Conservation (phyloP, 1,140 invertebrate species). For the Macrotrachela quadricornifera region DNA sequence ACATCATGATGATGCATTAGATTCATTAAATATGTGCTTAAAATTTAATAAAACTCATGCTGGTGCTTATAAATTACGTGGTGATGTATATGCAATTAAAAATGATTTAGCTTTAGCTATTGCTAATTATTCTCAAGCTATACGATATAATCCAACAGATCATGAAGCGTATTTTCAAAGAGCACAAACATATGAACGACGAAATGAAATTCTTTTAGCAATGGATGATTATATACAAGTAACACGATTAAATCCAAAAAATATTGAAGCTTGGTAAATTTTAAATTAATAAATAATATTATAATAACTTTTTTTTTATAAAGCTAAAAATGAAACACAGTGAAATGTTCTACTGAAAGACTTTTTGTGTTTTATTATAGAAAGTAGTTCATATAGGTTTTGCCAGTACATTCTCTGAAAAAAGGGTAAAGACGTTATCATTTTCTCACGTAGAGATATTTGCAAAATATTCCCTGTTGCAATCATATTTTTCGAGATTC, state of each 20-base stretch:
- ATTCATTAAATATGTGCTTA: conserved; percentile 24
- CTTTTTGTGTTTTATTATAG: too few species aligned
- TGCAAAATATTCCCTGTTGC: too few species aligned
- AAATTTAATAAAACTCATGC: conserved; percentile 23
- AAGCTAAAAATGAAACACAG: too few species aligned
- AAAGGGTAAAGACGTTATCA: too few species aligned
- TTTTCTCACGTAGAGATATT: too few species aligned
- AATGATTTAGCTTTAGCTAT: conserved; percentile 25
- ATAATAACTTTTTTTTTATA: too few species aligned
- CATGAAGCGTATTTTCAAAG: conserved; percentile 25
- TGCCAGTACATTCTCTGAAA: too few species aligned
- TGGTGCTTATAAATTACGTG: conserved; percentile 26
- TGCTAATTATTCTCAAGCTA: conserved; percentile 25
- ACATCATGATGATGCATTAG: conserved; percentile 14
- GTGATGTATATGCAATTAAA: conserved; percentile 19
- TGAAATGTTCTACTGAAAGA: too few species aligned
- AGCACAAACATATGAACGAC: conserved; percentile 26
- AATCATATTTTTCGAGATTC: too few species aligned
- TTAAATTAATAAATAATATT: too few species aligned
- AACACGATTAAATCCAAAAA: conserved; percentile 20
- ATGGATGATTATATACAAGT: conserved; percentile 24
- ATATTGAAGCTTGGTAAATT: conserved; percentile 23
- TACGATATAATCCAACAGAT: conserved; percentile 23
- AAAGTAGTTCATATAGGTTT: too few species aligned
- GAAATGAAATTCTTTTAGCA: conserved; percentile 22